Conservation (phyloP, 2,797 vertebrate genomes). For the Etheostoma perlongum region DNA sequence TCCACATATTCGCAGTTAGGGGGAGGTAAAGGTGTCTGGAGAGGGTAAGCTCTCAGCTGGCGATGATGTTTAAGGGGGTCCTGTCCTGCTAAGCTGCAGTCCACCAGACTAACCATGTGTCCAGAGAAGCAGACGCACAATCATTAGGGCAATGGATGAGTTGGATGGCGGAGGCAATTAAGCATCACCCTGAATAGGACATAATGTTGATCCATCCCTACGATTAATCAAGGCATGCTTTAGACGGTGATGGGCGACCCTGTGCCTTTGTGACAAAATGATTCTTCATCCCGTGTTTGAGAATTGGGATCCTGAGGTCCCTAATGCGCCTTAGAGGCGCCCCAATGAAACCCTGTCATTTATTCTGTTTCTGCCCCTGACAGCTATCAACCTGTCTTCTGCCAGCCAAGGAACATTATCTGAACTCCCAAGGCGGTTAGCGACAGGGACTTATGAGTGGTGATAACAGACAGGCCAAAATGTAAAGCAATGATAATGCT, state of each 20-base stretch:
- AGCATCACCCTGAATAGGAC: conserved; percentile 95
- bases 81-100: conserved; percentile 63
- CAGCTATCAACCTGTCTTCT: conserved; percentile 98
- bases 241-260: conserved; percentile 99
- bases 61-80: conserved; percentile 68
- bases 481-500: conserved; percentile 94
- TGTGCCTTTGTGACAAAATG: conserved; percentile 98
- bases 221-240: conserved; percentile 99
- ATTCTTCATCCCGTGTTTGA: conserved; percentile 97
- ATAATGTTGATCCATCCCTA: conserved; percentile 98
- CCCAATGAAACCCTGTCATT: conserved; percentile 97
- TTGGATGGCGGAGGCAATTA: conserved; percentile 92
- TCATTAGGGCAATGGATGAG: conserved; percentile 98
- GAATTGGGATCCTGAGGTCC: conserved; percentile 91
- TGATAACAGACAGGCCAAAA: conserved; percentile 93
- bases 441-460: conserved; percentile 91
- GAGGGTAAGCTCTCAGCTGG: conserved; percentile 65
- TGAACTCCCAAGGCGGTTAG: conserved; percentile 95
- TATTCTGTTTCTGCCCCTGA: conserved; percentile 96
- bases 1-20: conserved; percentile 88
- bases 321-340: conserved; percentile 98
- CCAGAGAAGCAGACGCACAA: conserved; percentile 91
- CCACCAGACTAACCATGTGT: conserved; percentile 89
- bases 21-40: conserved; percentile 83
- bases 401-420: conserved; percentile 98